A percentile compares a stretch with the other conserved stretches of the same genome.
These are phyloP conservation scores for Pungitius pungitius DNA, from an alignment of 2,113 vertebrate species.

Conservation along the genomic window DNA sequence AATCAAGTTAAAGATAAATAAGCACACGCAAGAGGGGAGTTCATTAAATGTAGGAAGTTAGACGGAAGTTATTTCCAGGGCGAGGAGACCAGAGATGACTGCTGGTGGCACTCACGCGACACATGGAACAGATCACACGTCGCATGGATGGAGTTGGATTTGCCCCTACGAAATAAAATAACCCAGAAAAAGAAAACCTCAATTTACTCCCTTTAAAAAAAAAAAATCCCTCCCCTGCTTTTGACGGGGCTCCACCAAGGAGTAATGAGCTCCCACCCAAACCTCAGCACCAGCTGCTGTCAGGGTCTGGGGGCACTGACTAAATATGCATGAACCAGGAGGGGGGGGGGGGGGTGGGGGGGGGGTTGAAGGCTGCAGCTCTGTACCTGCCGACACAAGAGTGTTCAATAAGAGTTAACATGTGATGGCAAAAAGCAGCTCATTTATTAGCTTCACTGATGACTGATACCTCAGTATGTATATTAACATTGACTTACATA, in stretches of 20 bases:
- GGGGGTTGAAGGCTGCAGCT: conserved; percentile 37
- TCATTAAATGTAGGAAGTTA: conserved; percentile 44
- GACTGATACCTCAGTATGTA: conserved; percentile 4
- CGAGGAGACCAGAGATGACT: conserved; percentile 45
- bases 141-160: conserved; percentile 67
- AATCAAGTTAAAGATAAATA: not conserved
- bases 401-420: conserved; percentile 21
- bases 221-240: conserved; percentile 58
- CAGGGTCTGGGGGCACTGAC: conserved; percentile 71
- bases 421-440: conserved; percentile 18
- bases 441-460: conserved; percentile 21
- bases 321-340: conserved; percentile 63
- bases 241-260: conserved; percentile 68
- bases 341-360: conserved; percentile 22
- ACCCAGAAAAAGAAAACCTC: conserved; percentile 77
- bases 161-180: conserved; percentile 74
- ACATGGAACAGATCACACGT: conserved; percentile 77
- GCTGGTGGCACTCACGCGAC: conserved; percentile 70
- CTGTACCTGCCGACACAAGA: conserved; percentile 22
- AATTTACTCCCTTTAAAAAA: conserved; percentile 74
- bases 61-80: conserved; percentile 65
- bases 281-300: conserved; percentile 77
- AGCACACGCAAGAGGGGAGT: conserved; percentile 35
- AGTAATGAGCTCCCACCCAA: conserved; percentile 79
- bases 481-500: conserved; percentile 7